These are phyloP conservation scores for Sterrhoptilus dennistouni DNA, from an alignment of 2,113 vertebrate species.

Conservation along the genomic window DNA sequence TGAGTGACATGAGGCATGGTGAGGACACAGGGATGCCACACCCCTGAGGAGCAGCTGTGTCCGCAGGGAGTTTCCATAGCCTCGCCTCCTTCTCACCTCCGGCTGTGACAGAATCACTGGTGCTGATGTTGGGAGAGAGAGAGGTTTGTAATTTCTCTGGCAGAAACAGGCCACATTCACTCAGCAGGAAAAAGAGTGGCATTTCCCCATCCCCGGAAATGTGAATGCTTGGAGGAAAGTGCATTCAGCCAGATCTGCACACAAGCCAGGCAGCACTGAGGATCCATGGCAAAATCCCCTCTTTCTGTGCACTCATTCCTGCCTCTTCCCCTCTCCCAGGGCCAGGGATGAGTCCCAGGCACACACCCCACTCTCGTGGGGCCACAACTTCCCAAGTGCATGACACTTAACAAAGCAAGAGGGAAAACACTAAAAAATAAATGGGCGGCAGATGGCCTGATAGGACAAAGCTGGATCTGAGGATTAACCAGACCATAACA, in stretches of 20 bases:
- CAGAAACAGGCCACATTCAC: background rate
- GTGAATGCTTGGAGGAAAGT: background rate
- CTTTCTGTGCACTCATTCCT: background rate
- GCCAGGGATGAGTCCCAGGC: background rate
- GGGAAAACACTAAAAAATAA: background rate
- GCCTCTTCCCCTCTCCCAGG: background rate
- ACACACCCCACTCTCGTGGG: accelerated
- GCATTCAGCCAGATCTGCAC: background rate
- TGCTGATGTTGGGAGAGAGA: background rate
- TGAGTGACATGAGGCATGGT: background rate
- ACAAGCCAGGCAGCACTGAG: background rate
- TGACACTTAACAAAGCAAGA: background rate
- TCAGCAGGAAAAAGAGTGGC: background rate
- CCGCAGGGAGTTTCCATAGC: background rate
- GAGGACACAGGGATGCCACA: background rate
- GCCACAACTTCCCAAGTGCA: background rate
- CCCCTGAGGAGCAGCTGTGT: background rate
- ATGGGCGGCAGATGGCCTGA: slow-evolving; percentile 67
- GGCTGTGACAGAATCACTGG: background rate
- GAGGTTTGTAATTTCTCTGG: background rate
- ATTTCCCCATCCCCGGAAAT: background rate
- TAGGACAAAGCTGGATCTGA: slow-evolving; percentile 4
- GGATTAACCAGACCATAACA: slow-evolving; percentile 67
- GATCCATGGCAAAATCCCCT: background rate
- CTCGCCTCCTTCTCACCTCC: background rate